Evolutionary conservation across 2,113 vertebrate genomes (phyloP).

Genomic region (Xiphophorus maculatus): DNA sequence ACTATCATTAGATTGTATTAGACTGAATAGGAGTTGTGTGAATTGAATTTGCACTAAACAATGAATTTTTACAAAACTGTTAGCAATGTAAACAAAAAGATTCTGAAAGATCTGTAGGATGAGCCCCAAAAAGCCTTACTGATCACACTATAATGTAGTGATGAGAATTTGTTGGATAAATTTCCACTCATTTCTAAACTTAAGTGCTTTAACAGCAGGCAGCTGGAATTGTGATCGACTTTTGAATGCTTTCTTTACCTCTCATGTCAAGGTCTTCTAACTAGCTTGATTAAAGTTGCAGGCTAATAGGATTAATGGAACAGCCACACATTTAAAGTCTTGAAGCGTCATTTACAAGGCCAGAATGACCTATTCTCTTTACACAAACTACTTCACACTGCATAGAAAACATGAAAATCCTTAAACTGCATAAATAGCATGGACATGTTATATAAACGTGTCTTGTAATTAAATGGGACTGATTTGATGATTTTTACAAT

Average conservation of each 20-base stretch:
- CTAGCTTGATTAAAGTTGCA: neutral
- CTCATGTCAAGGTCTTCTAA: neutral
- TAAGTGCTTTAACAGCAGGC: neutral
- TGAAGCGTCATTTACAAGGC: no score
- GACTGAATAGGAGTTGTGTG: no score
- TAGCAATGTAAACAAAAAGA: neutral
- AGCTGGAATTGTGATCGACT: neutral
- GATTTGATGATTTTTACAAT: neutral
- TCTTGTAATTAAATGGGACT: neutral
- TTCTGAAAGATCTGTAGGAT: neutral
- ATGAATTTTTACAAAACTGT: neutral
- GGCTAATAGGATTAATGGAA: neutral
- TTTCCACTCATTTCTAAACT: neutral
- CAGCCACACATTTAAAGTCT: neutral
- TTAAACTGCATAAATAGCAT: no score
- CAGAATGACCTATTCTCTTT: no score
- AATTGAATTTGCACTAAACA: neutral
- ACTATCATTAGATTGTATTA: neutral
- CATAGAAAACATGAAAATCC: no score
- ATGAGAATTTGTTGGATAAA: neutral
- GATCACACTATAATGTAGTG: neutral
- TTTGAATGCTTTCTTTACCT: neutral
- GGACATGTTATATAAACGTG: no score
- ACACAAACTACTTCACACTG: no score
- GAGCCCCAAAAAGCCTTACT: neutral